Conservation (phyloP, 2,888 invertebrate species). For the Camptogramma bilineatum region DNA sequence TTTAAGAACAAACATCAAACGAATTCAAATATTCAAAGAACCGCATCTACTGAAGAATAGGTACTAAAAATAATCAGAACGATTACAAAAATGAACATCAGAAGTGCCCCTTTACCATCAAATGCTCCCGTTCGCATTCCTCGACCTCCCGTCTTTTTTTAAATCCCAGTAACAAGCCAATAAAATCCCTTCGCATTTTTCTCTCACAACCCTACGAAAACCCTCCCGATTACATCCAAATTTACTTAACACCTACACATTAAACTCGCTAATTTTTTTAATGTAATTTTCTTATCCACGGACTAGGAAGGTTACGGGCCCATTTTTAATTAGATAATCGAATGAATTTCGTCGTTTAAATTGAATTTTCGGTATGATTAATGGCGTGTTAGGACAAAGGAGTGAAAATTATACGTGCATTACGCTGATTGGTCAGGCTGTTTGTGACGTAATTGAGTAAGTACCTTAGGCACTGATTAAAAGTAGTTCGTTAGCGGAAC, state of each 20-base stretch:
- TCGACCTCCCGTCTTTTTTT: constrained; percentile 73
- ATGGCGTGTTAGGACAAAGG: constrained; percentile 60
- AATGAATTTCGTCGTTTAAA: constrained; percentile 64
- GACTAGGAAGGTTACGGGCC: constrained; percentile 58
- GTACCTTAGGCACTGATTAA: constrained; percentile 46
- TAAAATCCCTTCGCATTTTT: constrained; percentile 82
- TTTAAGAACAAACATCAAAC: constrained; percentile 22
- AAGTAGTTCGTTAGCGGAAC: constrained; percentile 70
- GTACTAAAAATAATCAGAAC: constrained; percentile 64
- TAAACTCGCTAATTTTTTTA: constrained; percentile 77
- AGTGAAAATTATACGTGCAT: constrained; percentile 50
- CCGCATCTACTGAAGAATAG: constrained; percentile 38
- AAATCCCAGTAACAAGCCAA: constrained; percentile 85
- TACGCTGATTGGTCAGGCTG: constrained; percentile 57
- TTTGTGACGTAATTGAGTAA: constrained; percentile 57
- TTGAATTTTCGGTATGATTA: constrained; percentile 72
- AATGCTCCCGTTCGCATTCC: constrained; percentile 73
- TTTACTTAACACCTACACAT: constrained; percentile 85
- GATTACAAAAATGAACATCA: constrained; percentile 76
- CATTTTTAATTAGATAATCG: constrained; percentile 77
- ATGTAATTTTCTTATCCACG: constrained; percentile 77
- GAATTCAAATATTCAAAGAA: constrained; percentile 29
- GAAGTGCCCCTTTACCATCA: constrained; percentile 67
- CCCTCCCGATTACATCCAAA: constrained; percentile 84
- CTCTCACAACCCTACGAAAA: constrained; percentile 67